Conservation (phyloP, 2,797 vertebrate species). For the Anableps anableps region DNA sequence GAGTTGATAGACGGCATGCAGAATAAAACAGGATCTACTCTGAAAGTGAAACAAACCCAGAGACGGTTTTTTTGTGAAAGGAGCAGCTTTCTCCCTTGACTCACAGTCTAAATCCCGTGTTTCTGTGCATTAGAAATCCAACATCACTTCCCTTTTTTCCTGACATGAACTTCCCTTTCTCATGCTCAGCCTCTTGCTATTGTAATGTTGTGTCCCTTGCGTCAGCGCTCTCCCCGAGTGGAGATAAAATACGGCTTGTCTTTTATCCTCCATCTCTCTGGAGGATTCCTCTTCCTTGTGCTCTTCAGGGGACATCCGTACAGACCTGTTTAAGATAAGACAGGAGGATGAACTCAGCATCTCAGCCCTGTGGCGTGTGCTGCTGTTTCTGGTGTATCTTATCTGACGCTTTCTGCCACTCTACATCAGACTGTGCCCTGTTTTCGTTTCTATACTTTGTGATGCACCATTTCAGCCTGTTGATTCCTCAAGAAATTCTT, state of each 20-base stretch:
- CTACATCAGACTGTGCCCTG: constrained; percentile 1
- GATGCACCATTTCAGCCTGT: constrained; percentile 20
- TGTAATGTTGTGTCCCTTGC: constrained; percentile 28
- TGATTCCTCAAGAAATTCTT: constrained; percentile 27
- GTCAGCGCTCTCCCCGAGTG: constrained; percentile 43
- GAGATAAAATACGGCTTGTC: constrained; percentile 57
- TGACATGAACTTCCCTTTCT: constrained; percentile 37
- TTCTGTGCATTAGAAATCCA: constrained; percentile 34
- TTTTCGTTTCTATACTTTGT: constrained; percentile 29
- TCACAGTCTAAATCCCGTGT: constrained; percentile 38
- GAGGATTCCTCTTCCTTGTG: constrained; percentile 17
- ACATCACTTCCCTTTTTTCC: constrained; percentile 55
- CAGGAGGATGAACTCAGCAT: constrained; percentile 47
- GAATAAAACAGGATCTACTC: neutral
- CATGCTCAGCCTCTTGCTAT: constrained; percentile 26
- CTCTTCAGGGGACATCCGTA: constrained; percentile 46
- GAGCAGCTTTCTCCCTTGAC: constrained; percentile 60
- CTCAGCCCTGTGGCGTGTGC: constrained; percentile 42
- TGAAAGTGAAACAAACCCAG: constrained; percentile 13
- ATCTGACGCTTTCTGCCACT: constrained; percentile 43
- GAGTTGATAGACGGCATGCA: neutral
- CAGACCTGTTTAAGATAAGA: constrained; percentile 63
- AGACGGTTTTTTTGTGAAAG: constrained; percentile 20
- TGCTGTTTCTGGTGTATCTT: constrained; percentile 35
- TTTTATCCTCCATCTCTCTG: constrained; percentile 36